Conservation (phyloP, 2,888 invertebrate genomes). For the Mythimna pallens region DNA sequence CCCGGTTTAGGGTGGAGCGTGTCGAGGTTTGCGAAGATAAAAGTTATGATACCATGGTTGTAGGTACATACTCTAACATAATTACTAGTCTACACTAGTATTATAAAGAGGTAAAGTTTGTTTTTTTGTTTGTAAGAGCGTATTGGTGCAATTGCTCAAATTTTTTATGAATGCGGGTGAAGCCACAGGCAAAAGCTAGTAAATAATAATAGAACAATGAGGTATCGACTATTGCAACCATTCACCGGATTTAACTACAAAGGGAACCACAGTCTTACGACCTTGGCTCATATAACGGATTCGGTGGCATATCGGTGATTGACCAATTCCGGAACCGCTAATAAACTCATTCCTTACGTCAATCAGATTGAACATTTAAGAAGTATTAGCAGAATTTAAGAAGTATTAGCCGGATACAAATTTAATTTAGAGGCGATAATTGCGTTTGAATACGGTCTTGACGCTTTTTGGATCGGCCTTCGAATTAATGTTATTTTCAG, state of each 20-base stretch:
- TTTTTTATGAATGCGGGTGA: too few species aligned
- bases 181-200: too few species aligned
- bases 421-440: neutral
- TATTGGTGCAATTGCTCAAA: too few species aligned
- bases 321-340: slow-evolving; percentile 26
- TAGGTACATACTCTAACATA: too few species aligned
- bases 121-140: too few species aligned
- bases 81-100: too few species aligned
- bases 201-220: too few species aligned
- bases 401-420: slow-evolving; percentile 1
- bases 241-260: slow-evolving; percentile 7
- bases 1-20: too few species aligned
- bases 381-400: slow-evolving; percentile 2
- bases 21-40: too few species aligned
- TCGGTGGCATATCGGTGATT: slow-evolving; percentile 5
- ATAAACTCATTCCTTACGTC: slow-evolving; percentile 13
- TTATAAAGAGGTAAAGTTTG: too few species aligned
- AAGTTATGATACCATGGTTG: too few species aligned
- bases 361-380: neutral
- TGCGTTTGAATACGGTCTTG: neutral
- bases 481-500: neutral
- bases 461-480: neutral
- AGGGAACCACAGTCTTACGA: slow-evolving; percentile 11
- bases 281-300: slow-evolving; percentile 18
- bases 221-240: neutral